Evolutionary conservation across 2,797 vertebrate genomes (phyloP).

Genomic region (Gymnodraco acuticeps): DNA sequence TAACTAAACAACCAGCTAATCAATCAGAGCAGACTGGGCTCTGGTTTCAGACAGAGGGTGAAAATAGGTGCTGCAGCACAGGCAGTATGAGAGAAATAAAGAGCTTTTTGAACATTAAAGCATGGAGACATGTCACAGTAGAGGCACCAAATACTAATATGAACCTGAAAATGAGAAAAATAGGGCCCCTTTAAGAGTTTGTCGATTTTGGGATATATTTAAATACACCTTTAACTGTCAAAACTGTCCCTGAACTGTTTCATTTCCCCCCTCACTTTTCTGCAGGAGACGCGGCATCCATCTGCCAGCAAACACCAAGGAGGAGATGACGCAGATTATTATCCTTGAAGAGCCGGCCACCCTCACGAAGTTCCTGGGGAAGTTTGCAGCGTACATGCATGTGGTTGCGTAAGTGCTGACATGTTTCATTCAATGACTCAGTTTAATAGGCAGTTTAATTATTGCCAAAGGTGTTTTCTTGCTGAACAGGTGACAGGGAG

Average conservation of each 20-base stretch:
- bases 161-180: too few relatives aligned
- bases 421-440: not conserved
- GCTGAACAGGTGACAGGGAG: not conserved
- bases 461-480: slow-evolving; percentile 17
- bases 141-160: too few relatives aligned
- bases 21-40: too few relatives aligned
- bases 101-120: too few relatives aligned
- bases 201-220: too few relatives aligned
- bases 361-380: slow-evolving; percentile 88
- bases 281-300: slow-evolving; percentile 87
- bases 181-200: too few relatives aligned
- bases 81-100: too few relatives aligned
- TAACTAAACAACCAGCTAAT: too few relatives aligned
- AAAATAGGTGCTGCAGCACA: too few relatives aligned
- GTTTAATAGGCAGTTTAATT: slow-evolving; percentile 2
- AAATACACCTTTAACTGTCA: not conserved
- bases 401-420: slow-evolving; percentile 89
- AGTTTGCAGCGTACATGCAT: slow-evolving; percentile 92
- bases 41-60: too few relatives aligned
- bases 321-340: slow-evolving; percentile 78
- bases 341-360: slow-evolving; percentile 79
- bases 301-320: slow-evolving; percentile 75
- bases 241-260: not conserved
- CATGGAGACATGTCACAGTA: too few relatives aligned
- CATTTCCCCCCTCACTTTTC: not conserved